Conservation (phyloP, 2,888 invertebrate genomes). For the Phyto melanocephala region DNA sequence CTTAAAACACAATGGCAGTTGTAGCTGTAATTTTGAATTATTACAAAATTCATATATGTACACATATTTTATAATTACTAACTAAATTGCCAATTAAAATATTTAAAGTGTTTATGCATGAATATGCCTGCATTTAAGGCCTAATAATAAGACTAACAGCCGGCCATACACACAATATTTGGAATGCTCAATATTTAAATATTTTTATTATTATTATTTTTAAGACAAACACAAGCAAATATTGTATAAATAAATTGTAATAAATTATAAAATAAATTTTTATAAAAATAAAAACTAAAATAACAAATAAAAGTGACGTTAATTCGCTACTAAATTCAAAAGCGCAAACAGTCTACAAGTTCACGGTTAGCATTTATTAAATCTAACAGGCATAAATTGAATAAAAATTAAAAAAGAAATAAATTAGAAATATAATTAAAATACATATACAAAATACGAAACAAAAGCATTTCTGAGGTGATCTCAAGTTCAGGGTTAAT, state of each 20-base stretch:
- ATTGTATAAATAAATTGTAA: slow-evolving; percentile 20
- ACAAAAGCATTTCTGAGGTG: slow-evolving; percentile 24
- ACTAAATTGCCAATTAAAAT: neutral
- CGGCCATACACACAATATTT: slow-evolving; percentile 38
- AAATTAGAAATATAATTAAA: neutral
- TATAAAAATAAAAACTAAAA: slow-evolving; percentile 21
- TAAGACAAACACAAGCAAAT: slow-evolving; percentile 25
- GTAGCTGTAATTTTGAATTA: slow-evolving; percentile 6
- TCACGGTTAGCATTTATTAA: neutral
- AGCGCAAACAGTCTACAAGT: neutral
- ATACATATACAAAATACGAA: slow-evolving; percentile 16
- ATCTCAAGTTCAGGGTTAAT: slow-evolving; percentile 39
- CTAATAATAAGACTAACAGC: neutral
- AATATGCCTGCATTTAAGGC: no score
- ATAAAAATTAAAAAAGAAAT: slow-evolving; percentile 2
- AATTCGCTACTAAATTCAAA: neutral
- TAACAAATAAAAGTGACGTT: neutral
- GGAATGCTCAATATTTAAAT: slow-evolving; percentile 54
- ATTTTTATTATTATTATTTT: slow-evolving; percentile 3
- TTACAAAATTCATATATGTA: neutral
- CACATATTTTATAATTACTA: no score
- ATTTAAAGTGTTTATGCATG: neutral
- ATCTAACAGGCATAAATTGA: neutral
- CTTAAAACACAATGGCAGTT: slow-evolving; percentile 40
- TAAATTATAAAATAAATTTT: slow-evolving; percentile 12